These are phyloP conservation scores for Asteroscopus sphinx DNA, from an alignment of 2,888 invertebrate genomes.

Conservation along the genomic window DNA sequence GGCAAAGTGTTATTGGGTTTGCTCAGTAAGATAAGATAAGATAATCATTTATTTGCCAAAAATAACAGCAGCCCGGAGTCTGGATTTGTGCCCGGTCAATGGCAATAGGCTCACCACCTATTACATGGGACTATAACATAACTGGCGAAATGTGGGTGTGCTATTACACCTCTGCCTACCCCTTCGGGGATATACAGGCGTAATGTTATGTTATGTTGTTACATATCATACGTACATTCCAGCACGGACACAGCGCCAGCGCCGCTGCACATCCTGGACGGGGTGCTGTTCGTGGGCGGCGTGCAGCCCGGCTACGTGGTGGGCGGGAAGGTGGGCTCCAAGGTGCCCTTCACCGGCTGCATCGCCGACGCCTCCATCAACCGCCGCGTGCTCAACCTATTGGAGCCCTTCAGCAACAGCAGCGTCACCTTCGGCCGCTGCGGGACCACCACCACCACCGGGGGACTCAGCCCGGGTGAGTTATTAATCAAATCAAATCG, in stretches of 20 bases:
- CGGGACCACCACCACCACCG: slow-evolving; percentile 75
- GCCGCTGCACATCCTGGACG: slow-evolving; percentile 91
- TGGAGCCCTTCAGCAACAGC: slow-evolving; percentile 75
- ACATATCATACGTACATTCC: slow-evolving; percentile 12
- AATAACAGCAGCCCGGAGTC: too few species aligned
- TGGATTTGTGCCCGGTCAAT: too few species aligned
- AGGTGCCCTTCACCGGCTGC: slow-evolving; percentile 95
- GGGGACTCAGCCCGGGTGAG: slow-evolving; percentile 77
- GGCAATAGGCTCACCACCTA: too few species aligned
- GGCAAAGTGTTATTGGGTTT: too few species aligned
- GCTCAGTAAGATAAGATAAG: too few species aligned
- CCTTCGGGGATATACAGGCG: too few species aligned
- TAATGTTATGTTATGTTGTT: too few species aligned
- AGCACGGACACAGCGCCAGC: slow-evolving; percentile 90
- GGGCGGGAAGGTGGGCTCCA: slow-evolving; percentile 89
- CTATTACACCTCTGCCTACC: too few species aligned
- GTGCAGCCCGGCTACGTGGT: slow-evolving; percentile 91
- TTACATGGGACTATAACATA: too few species aligned
- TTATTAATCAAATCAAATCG: too few species aligned
- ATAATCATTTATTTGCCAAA: too few species aligned
- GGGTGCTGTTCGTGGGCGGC: slow-evolving; percentile 96
- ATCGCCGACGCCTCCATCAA: slow-evolving; percentile 98
- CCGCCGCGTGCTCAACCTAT: slow-evolving; percentile 88
- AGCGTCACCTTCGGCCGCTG: slow-evolving; percentile 77
- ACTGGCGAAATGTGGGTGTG: too few species aligned